These are phyloP conservation scores for Eupithecia inturbata DNA, from an alignment of 2,888 invertebrate species.

Conservation along the genomic window DNA sequence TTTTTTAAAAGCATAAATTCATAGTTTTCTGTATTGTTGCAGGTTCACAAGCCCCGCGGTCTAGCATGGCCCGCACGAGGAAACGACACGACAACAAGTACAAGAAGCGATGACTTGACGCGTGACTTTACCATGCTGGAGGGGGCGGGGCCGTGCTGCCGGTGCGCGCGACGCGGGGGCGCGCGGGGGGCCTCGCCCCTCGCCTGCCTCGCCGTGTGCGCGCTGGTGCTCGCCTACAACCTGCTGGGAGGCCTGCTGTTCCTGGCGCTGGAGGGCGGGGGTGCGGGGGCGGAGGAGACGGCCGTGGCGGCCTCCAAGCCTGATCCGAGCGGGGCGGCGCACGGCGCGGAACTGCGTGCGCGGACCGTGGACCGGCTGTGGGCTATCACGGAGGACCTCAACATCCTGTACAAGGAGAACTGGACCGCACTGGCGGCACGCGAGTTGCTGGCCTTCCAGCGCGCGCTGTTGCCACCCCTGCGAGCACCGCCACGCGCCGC, in stretches of 20 bases:
- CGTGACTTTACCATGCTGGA: constrained; percentile 39
- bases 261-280: constrained; percentile 89
- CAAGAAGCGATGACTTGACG: constrained; percentile 34
- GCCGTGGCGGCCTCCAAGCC: constrained; percentile 84
- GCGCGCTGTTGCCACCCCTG: neutral
- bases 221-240: constrained; percentile 95
- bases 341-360: constrained; percentile 84
- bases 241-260: constrained; percentile 96
- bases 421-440: constrained; percentile 95
- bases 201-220: constrained; percentile 92
- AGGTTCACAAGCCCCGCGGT: constrained; percentile 11
- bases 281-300: constrained; percentile 80
- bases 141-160: neutral
- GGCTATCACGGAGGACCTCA: constrained; percentile 94
- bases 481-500: neutral
- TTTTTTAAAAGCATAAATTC: neutral
- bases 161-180: constrained; percentile 9
- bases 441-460: constrained; percentile 93
- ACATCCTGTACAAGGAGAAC: constrained; percentile 95
- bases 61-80: constrained; percentile 35
- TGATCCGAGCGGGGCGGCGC: neutral
- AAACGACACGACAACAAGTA: constrained; percentile 38
- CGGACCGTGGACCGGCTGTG: constrained; percentile 91
- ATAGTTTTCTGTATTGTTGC: constrained; percentile 23
- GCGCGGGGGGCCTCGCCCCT: constrained; percentile 84